These are phyloP conservation scores for Platalea minor DNA, from an alignment of 2,797 vertebrate species.

Conservation along the genomic window DNA sequence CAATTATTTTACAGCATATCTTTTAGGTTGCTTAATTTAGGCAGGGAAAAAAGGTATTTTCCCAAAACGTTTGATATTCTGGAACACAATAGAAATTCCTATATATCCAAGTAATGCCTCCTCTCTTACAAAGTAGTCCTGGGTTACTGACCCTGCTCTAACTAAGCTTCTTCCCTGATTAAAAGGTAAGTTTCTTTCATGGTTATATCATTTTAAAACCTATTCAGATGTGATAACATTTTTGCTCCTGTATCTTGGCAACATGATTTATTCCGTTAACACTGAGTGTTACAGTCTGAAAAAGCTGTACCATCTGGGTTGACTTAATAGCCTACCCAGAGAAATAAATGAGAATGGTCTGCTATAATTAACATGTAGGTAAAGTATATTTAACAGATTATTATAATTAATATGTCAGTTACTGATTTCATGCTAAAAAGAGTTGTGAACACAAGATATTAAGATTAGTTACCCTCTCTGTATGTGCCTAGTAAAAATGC, in stretches of 20 bases:
- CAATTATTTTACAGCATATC: background rate
- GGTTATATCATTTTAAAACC: slow-evolving; percentile 70
- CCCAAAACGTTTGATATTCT: slow-evolving; percentile 33
- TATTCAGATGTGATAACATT: slow-evolving; percentile 78
- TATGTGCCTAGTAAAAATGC: slow-evolving; percentile 43
- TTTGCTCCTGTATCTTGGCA: slow-evolving; percentile 81
- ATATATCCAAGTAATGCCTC: slow-evolving; percentile 26
- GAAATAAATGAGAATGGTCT: slow-evolving; percentile 81
- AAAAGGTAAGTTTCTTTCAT: slow-evolving; percentile 70
- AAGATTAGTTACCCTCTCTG: slow-evolving; percentile 71
- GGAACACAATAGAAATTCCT: slow-evolving; percentile 50
- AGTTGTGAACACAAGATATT: slow-evolving; percentile 74
- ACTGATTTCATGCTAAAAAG: slow-evolving; percentile 78
- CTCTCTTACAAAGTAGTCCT: slow-evolving; percentile 2
- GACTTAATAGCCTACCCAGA: slow-evolving; percentile 81
- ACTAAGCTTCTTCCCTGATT: slow-evolving; percentile 58
- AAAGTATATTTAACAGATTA: slow-evolving; percentile 83
- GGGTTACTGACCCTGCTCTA: slow-evolving; percentile 40
- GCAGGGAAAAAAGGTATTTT: background rate
- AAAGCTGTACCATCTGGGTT: slow-evolving; percentile 80
- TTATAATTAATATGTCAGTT: slow-evolving; percentile 83
- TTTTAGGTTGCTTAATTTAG: background rate
- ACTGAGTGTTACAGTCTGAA: slow-evolving; percentile 75
- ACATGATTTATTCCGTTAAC: slow-evolving; percentile 81
- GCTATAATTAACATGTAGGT: slow-evolving; percentile 81